Evolutionary conservation across 1,140 invertebrate species (phyloP), one percentile per base, ranked within the genome.

Genomic region (Atta texana): DNA sequence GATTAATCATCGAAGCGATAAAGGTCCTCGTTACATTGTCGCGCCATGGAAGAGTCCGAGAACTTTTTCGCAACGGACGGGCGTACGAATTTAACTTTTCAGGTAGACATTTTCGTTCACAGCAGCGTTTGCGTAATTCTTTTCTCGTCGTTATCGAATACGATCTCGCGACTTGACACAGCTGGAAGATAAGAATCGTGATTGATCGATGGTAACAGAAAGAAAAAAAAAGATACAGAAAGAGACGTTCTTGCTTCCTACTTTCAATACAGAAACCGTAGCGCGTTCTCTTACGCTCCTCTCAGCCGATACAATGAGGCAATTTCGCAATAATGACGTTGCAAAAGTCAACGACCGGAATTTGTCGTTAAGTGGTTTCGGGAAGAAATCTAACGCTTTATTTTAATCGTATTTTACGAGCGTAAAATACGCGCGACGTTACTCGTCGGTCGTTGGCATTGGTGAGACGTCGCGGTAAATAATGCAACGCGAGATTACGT

Each of bases 281-380:
- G 18, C 53, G 53, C 12, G 24, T 31, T 16, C 75, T 39, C 71
- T 64, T 85, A 44, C 59, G 72, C 82, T 24, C 21, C 44, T 63
- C 5, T 39, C 49, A 44, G 44, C 59, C 75, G 71, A 84, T 63
- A 84, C 69, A 84, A 84, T 84, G 39, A 75, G 69, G 80, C 75
- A 85, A 85, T 85, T 66, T 85, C 82, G 82, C 74, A 51, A 66
- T 78, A 78, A 85, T 78, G 82, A 85, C 82, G 82, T 78, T 85
- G 82, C 82, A 53, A 28, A 78, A 85, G 75, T 78, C 82, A 84
- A 84, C 69, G 80, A 34, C 69, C 80, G 80, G 68, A 34, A 63
- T 84, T 71, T 84, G 80, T 84, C 80, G 80, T 84, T 84, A 75
- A 84, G 69, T 74, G 55, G 39, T 84, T 75, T 84, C 69, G 80